Conservation (phyloP, 2,113 vertebrate species). For the Epinephelus fuscoguttatus region DNA sequence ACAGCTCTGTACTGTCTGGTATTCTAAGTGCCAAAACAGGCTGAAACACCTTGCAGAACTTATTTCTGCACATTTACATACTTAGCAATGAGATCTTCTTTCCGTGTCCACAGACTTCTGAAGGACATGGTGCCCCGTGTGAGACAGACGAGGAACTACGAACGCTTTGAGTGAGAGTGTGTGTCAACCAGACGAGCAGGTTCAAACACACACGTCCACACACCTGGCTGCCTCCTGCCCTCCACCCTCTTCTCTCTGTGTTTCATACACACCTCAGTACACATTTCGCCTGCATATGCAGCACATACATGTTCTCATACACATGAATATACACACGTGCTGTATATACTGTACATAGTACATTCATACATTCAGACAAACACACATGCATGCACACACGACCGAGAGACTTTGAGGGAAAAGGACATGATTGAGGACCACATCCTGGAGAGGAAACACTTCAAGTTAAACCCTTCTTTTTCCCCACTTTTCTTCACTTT, state of each 20-base stretch:
- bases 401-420: slow-evolving; percentile 28
- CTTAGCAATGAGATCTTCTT: neutral
- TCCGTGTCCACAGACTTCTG: slow-evolving; percentile 87
- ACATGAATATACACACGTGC: slow-evolving; percentile 1
- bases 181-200: slow-evolving; percentile 20
- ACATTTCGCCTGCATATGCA: slow-evolving; percentile 16
- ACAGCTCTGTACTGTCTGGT: neutral
- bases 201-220: slow-evolving; percentile 30
- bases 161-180: slow-evolving; percentile 93
- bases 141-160: slow-evolving; percentile 94
- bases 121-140: slow-evolving; percentile 94
- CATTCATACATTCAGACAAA: slow-evolving; percentile 35
- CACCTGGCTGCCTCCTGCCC: slow-evolving; percentile 44
- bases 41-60: neutral
- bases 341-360: slow-evolving; percentile 56
- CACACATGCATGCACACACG: neutral
- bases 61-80: neutral
- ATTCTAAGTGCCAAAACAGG: neutral
- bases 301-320: slow-evolving; percentile 19
- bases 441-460: neutral
- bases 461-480: slow-evolving; percentile 2
- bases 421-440: slow-evolving; percentile 34
- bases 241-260: slow-evolving; percentile 44
- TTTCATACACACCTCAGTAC: neutral
- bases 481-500: neutral